Base-by-base conservation (phyloP, 2,888 invertebrate species). In the Ormia ochracea region DNA sequence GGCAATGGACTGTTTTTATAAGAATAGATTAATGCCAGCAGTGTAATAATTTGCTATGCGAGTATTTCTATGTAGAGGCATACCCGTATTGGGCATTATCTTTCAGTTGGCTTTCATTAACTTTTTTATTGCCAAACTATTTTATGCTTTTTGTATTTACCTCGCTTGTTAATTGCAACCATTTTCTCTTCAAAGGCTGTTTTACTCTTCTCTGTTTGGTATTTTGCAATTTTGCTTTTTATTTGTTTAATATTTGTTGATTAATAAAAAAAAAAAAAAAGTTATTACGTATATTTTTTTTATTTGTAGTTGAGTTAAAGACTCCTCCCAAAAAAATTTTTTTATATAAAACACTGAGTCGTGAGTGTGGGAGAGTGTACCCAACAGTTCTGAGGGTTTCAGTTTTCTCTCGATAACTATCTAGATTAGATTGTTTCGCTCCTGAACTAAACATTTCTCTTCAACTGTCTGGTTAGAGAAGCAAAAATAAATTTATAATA, bases 281-380 rank as follows among this genome's bases (percentile, higher is more conserved):
- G 3, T 38, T 1, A 19, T 50, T 59, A n/a, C 50, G 26, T 74
- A 50, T 50, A 36, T 50, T 52, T 21, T n/a, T 70, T 65, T 12
- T 1, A 28, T 3, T 23, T 21, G 19, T 54, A 26, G 61, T 43
- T 48, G 12, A 14, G 48, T 38, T 12, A 69, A 61, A 54, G 69
- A 69, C 76, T 76, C 76, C 76, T 76, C 76, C 76, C 76, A 54
- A 69, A 54, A 33, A 61, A 54, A 74, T 28, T 17, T 52, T 48
- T 21, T 26, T 26, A 31, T 58, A 58, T 21, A 36, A 19, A n/a
- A n/a, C n/a, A n/a, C n/a, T n/a, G n/a, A n/a, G n/a, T n/a, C n/a
- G 14, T 26, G 31, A 10, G 41, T 2, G 7, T 26, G 4, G 38
- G 7, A 38, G 38, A 5, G 36, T 38, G 1, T 19, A 28, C 65